phyloP scores from a whole-genome alignment of 2,113 vertebrate genomes.

The Marmota flaviventris region DNA sequence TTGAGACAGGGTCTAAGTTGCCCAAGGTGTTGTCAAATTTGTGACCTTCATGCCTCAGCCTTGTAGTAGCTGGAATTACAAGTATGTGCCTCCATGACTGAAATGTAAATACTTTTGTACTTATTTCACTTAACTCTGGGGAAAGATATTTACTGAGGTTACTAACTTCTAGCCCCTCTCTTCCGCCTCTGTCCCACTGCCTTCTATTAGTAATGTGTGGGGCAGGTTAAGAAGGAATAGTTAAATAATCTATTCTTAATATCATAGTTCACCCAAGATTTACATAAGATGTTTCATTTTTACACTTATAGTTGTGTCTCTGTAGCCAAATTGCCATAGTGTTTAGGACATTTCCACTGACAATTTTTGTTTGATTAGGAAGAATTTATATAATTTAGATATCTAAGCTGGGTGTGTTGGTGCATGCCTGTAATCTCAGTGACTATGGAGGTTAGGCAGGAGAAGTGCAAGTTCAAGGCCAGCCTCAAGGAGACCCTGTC shows the following conservation, averaged over 20 bases:
- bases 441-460: too few species aligned
- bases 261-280: not conserved
- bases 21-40: too few species aligned
- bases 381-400: slow-evolving; percentile 41
- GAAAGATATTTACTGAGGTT: not conserved
- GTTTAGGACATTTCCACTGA: not conserved
- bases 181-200: not conserved
- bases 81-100: too few species aligned
- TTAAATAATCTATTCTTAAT: not conserved
- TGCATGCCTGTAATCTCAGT: too few species aligned
- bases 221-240: not conserved
- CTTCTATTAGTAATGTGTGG: not conserved
- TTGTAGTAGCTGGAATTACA: too few species aligned
- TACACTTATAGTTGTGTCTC: not conserved
- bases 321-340: not conserved
- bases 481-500: too few species aligned
- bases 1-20: too few species aligned
- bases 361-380: not conserved
- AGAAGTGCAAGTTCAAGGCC: too few species aligned
- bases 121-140: not conserved
- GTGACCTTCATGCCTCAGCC: too few species aligned
- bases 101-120: not conserved
- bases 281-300: not conserved
- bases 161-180: not conserved
- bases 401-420: not conserved